These are phyloP conservation scores for Ceriagrion tenellum DNA, from an alignment of 2,888 invertebrate genomes.

Conservation along the genomic window DNA sequence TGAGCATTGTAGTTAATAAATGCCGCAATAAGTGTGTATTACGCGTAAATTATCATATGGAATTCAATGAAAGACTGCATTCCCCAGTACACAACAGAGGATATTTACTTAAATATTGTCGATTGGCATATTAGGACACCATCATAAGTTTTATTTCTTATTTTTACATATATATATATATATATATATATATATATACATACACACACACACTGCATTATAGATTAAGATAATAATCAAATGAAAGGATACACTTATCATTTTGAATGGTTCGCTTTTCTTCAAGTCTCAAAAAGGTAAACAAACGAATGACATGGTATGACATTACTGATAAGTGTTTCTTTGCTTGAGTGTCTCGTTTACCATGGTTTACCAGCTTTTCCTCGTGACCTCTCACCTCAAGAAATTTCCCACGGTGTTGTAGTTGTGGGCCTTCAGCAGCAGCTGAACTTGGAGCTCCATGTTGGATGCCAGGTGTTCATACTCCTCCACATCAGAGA, in stretches of 20 bases:
- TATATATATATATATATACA: too few relatives aligned
- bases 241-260: background rate
- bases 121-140: too few relatives aligned
- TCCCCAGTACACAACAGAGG: too few relatives aligned
- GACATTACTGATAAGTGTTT: background rate
- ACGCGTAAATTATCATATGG: too few relatives aligned
- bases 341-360: background rate
- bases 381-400: constrained; percentile 75
- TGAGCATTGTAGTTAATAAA: too few relatives aligned
- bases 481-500: constrained; percentile 83
- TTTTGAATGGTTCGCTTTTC: background rate
- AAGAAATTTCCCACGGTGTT: constrained; percentile 94
- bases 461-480: constrained; percentile 89
- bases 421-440: constrained; percentile 92
- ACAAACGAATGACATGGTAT: background rate
- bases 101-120: too few relatives aligned
- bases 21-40: too few relatives aligned
- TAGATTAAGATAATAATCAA: background rate
- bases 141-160: too few relatives aligned
- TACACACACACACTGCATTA: too few relatives aligned
- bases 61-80: too few relatives aligned
- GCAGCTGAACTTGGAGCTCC: constrained; percentile 88
- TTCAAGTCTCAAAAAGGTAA: background rate
- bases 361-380: too few relatives aligned
- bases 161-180: too few relatives aligned